phyloP scores from a whole-genome alignment of 1,140 invertebrate genomes.

The Trichonephila clavata region DNA sequence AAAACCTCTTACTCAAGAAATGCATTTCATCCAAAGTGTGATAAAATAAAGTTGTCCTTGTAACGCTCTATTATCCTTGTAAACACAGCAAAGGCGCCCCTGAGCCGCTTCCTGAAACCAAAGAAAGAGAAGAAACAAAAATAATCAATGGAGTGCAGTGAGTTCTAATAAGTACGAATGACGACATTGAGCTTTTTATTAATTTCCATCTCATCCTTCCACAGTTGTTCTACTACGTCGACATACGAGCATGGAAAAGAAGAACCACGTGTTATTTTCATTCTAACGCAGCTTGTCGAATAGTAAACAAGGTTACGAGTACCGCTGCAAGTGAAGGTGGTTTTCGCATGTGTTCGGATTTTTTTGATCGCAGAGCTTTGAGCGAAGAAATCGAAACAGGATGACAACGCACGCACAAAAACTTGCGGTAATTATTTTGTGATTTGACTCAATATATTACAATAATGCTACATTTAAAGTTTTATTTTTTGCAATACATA shows the following conservation, averaged over 20 bases:
- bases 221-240: constrained; percentile 3
- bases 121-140: neutral
- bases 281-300: neutral
- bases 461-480: no score
- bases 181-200: neutral
- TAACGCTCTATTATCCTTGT: neutral
- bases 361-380: neutral
- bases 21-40: neutral
- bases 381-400: neutral
- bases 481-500: no score
- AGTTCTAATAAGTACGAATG: neutral
- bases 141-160: neutral
- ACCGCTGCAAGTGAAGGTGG: neutral
- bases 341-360: constrained; percentile 3
- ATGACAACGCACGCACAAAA: constrained; percentile 68
- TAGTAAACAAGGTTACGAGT: constrained; percentile 45
- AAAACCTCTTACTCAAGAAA: neutral
- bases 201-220: neutral
- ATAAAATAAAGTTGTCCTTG: neutral
- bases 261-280: constrained; percentile 39
- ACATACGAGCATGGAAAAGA: neutral
- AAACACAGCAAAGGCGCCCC: neutral
- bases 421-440: constrained; percentile 60
- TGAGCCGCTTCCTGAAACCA: neutral
- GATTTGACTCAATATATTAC: no score